Conservation (phyloP, 2,888 invertebrate species). For the Ochropleura plecta region DNA sequence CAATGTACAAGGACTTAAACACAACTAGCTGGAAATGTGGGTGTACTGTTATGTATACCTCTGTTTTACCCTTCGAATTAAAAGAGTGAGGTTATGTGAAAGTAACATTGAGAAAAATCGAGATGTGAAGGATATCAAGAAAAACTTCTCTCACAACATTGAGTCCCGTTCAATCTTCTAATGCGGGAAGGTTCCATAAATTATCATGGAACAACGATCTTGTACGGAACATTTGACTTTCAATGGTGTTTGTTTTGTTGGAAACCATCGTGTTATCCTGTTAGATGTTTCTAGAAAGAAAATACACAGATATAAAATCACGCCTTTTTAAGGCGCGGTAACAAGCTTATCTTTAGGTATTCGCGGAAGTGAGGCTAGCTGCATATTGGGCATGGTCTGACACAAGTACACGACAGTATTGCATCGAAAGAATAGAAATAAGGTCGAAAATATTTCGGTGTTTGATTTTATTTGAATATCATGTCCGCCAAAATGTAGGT, state of each 20-base stretch:
- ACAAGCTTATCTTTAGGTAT: too few relatives aligned
- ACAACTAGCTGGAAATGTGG: too few relatives aligned
- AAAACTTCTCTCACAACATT: slow-evolving; percentile 14
- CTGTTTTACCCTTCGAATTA: background rate
- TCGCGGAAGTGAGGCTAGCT: too few relatives aligned
- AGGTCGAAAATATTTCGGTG: too few relatives aligned
- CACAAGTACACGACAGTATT: too few relatives aligned
- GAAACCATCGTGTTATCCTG: background rate
- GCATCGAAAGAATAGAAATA: too few relatives aligned
- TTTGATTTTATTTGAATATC: too few relatives aligned
- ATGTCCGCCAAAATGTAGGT: too few relatives aligned
- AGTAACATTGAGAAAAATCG: background rate
- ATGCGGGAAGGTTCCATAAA: slow-evolving; percentile 29
- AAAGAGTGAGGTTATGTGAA: background rate
- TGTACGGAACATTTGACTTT: slow-evolving; percentile 40
- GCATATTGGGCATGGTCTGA: too few relatives aligned
- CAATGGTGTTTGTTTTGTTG: slow-evolving; percentile 36
- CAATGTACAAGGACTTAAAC: too few relatives aligned
- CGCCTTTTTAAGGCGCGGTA: too few relatives aligned
- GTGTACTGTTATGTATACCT: background rate
- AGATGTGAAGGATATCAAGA: background rate
- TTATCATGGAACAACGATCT: slow-evolving; percentile 22
- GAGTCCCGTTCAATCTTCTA: slow-evolving; percentile 22
- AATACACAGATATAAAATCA: background rate
- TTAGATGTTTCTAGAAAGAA: background rate